A percentile compares a stretch with the other conserved stretches of the same genome.
Evolutionary conservation across 1,140 invertebrate species (phyloP).

Genomic region (Drosophila kohkoa): DNA sequence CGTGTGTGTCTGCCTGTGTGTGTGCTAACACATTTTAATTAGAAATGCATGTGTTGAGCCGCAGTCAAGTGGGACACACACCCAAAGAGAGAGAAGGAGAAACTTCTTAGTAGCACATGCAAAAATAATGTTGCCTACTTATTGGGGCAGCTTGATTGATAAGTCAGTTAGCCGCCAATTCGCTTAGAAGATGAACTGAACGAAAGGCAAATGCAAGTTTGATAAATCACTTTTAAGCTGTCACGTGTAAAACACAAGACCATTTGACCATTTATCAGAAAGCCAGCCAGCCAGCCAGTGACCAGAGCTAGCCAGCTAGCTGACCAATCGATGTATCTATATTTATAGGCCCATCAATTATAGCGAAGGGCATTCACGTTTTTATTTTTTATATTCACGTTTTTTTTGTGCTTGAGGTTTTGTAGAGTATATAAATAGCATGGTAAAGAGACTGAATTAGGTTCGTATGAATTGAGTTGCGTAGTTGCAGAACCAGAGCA

Average conservation of each 20-base stretch:
- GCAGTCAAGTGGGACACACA: slow-evolving; percentile 2
- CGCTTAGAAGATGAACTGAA: not conserved
- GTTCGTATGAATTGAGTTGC: slow-evolving; percentile 56
- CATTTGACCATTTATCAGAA: slow-evolving; percentile 64
- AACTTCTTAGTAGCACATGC: not conserved
- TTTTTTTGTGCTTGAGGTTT: slow-evolving; percentile 17
- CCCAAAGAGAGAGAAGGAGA: not conserved
- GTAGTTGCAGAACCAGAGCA: slow-evolving; percentile 43
- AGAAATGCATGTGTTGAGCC: slow-evolving; percentile 65
- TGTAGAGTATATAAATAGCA: slow-evolving; percentile 24
- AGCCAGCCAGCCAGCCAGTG: slow-evolving; percentile 28
- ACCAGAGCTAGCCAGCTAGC: not conserved
- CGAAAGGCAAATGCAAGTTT: slow-evolving; percentile 35
- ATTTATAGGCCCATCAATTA: slow-evolving; percentile 63
- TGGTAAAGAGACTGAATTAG: slow-evolving; percentile 48
- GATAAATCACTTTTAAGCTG: slow-evolving; percentile 78
- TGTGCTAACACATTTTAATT: slow-evolving; percentile 63
- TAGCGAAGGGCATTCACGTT: slow-evolving; percentile 13
- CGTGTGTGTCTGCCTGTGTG: slow-evolving; percentile 33
- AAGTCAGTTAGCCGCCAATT: slow-evolving; percentile 40
- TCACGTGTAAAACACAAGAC: slow-evolving; percentile 43
- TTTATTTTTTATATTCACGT: slow-evolving; percentile 10
- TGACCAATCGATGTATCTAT: slow-evolving; percentile 53
- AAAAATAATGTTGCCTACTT: slow-evolving; percentile 38
- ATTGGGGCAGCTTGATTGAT: slow-evolving; percentile 66